Evolutionary conservation across 2,888 invertebrate genomes (phyloP).

Genomic region (Atrina japonica): DNA sequence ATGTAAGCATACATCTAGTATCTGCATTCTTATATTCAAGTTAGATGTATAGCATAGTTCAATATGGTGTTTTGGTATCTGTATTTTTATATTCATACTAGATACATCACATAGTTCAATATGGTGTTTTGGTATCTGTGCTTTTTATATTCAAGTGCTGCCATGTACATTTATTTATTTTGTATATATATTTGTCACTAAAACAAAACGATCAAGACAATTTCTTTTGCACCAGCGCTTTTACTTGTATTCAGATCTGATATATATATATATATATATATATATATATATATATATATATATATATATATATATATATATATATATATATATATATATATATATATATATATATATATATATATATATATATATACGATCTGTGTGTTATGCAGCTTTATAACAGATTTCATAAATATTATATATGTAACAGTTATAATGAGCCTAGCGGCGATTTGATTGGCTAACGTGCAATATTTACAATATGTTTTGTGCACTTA

Average conservation of each 20-base stretch:
- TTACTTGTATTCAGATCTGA: not conserved
- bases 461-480: constrained; percentile 32
- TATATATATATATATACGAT: constrained; percentile 27
- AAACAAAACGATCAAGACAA: not conserved
- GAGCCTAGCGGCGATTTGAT: too few relatives aligned
- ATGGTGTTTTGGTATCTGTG: constrained; percentile 22
- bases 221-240: too few relatives aligned
- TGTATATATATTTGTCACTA: not conserved
- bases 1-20: too few relatives aligned
- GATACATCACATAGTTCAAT: too few relatives aligned
- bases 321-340: constrained; percentile 7
- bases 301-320: constrained; percentile 7
- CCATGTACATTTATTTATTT: not conserved
- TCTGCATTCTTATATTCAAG: too few relatives aligned
- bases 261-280: constrained; percentile 7
- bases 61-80: too few relatives aligned
- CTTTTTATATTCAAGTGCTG: not conserved
- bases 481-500: too few relatives aligned
- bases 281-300: too few relatives aligned
- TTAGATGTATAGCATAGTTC: too few relatives aligned
- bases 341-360: constrained; percentile 7
- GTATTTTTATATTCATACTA: too few relatives aligned
- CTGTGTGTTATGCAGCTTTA: too few relatives aligned
- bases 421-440: constrained; percentile 20
- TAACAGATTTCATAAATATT: too few relatives aligned